phyloP scores from a whole-genome alignment of 2,888 invertebrate species.

The Ormyrus pomaceus region DNA sequence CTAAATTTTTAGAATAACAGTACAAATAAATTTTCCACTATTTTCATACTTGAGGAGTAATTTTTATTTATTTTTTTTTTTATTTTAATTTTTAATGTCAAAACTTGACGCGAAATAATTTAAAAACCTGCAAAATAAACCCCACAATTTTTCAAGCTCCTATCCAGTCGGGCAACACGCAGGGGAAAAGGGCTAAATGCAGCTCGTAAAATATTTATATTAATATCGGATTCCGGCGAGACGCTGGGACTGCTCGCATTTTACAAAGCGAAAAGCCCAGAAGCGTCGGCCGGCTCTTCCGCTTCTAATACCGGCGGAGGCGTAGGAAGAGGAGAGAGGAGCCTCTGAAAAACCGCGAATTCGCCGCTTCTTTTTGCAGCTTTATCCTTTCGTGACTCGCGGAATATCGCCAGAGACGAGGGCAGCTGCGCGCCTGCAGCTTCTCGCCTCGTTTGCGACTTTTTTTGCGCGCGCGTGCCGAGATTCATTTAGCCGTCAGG shows the following conservation, averaged over 20 bases:
- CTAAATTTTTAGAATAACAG: too few species aligned
- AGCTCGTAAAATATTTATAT: conserved; percentile 50
- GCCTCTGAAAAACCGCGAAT: too few species aligned
- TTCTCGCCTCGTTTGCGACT: conserved; percentile 30
- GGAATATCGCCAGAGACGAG: conserved; percentile 30
- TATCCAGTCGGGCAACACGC: neutral
- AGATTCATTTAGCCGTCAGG: conserved; percentile 47
- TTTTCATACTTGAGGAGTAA: too few species aligned
- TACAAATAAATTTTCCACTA: too few species aligned
- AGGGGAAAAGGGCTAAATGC: conserved; percentile 24
- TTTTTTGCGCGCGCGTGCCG: conserved; percentile 43
- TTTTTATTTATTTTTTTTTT: too few species aligned
- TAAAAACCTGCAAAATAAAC: too few species aligned
- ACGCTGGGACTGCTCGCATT: neutral
- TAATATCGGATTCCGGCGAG: conserved; percentile 51
- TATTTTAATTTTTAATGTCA: too few species aligned
- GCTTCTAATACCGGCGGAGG: conserved; percentile 8
- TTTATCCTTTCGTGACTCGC: conserved; percentile 38
- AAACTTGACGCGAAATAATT: too few species aligned
- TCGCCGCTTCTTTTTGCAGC: neutral
- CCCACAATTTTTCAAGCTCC: too few species aligned
- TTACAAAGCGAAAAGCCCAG: neutral
- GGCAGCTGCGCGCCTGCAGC: conserved; percentile 16
- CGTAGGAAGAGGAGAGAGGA: too few species aligned
- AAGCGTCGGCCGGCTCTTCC: neutral